A percentile compares a stretch with the other conserved stretches of the same genome.
Evolutionary conservation across 2,797 vertebrate species (phyloP).

Genomic region (Scyliorhinus canicula): DNA sequence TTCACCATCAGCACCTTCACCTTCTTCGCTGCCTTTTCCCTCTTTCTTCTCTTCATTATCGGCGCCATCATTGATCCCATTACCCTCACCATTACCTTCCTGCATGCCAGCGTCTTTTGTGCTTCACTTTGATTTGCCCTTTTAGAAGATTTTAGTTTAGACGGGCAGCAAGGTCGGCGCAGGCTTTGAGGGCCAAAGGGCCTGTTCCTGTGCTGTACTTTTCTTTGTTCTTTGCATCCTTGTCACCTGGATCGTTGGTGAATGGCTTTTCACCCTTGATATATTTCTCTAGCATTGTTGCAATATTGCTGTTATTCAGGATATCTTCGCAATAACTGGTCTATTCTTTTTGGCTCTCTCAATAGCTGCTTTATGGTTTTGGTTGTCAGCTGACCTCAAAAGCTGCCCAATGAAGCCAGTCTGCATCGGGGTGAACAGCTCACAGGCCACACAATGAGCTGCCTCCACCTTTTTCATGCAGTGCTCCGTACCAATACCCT

Average conservation of each 20-base stretch:
- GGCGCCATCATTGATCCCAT: background rate
- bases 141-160: too few species aligned
- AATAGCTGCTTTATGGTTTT: conserved; percentile 71
- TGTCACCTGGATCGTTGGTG: conserved; percentile 72
- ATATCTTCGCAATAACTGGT: conserved; percentile 82
- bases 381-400: conserved; percentile 77
- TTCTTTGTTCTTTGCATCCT: conserved; percentile 67
- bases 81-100: background rate
- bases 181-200: too few species aligned
- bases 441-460: conserved; percentile 83
- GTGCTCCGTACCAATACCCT: conserved; percentile 76
- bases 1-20: background rate
- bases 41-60: conserved; percentile 68
- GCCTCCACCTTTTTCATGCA: conserved; percentile 90
- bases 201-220: too few species aligned
- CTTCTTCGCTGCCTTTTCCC: conserved; percentile 42
- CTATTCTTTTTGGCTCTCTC: conserved; percentile 85
- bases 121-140: too few species aligned
- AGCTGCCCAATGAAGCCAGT: conserved; percentile 81
- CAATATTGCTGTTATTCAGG: conserved; percentile 89
- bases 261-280: conserved; percentile 95
- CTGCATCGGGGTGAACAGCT: conserved; percentile 92
- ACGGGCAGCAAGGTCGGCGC: too few species aligned
- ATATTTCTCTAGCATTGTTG: conserved; percentile 84
- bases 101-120: conserved; percentile 52